Percentiles rank a stretch among this genome's conserved stretches.
Conservation (phyloP, 2,113 vertebrate genomes). For the Rhodinocichla rosea region DNA sequence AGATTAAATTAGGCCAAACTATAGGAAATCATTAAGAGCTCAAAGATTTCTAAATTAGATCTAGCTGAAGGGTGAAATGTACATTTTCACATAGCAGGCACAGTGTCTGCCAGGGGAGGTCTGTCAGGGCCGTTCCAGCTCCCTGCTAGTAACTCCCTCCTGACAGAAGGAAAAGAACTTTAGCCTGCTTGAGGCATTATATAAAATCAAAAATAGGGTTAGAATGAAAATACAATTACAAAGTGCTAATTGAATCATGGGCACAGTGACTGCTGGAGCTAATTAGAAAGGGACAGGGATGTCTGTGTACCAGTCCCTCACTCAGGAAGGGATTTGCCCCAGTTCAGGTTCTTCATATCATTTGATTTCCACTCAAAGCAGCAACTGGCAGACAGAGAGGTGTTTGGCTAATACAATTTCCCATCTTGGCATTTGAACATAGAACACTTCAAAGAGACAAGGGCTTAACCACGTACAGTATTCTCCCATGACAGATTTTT, state of each 20-base stretch:
- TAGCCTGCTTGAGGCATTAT: neutral
- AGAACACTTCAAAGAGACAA: neutral
- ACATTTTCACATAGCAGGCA: neutral
- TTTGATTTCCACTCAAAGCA: neutral
- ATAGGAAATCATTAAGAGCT: constrained; percentile 41
- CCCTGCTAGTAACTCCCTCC: neutral
- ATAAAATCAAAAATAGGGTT: neutral
- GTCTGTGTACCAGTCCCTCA: neutral
- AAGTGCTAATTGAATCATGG: neutral
- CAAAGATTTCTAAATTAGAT: constrained; percentile 40
- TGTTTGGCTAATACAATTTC: neutral
- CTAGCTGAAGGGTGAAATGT: constrained; percentile 19
- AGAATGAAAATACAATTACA: constrained; percentile 11
- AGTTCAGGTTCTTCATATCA: neutral
- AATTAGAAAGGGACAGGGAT: neutral
- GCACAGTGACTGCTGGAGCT: neutral
- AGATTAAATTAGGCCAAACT: constrained; percentile 37
- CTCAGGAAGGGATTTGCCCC: neutral
- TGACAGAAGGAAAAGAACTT: neutral
- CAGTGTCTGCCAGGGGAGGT: neutral
- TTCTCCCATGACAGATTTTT: neutral
- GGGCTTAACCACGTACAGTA: neutral
- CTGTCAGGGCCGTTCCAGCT: neutral
- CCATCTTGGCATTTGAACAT: neutral
- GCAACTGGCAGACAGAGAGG: neutral